Percentiles rank a stretch among this genome's conserved stretches.
phyloP scores from a whole-genome alignment of 2,888 invertebrate species.

The Acanthosepion lycidas region DNA sequence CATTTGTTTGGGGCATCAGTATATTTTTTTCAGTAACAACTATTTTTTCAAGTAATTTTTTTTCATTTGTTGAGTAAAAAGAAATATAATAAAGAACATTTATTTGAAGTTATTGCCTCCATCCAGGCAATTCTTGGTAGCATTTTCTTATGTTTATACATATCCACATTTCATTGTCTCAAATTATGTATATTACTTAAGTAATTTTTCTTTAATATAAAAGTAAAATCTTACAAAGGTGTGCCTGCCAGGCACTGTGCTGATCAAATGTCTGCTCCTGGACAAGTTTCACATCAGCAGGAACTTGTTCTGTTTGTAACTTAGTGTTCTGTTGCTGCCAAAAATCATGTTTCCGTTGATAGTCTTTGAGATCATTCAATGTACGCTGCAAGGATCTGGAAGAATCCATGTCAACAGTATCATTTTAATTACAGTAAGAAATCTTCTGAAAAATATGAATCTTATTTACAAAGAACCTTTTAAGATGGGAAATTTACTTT shows the following conservation, averaged over 20 bases:
- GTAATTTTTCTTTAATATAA: neutral
- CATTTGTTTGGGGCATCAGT: no score
- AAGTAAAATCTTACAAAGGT: conserved; percentile 64
- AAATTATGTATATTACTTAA: no score
- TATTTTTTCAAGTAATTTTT: no score
- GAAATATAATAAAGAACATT: no score
- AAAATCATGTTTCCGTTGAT: conserved; percentile 80
- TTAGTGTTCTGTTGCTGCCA: conserved; percentile 80
- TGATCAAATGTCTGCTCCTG: conserved; percentile 75
- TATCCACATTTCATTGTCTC: neutral
- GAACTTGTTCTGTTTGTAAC: conserved; percentile 75
- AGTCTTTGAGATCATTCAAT: conserved; percentile 80
- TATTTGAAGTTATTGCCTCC: no score
- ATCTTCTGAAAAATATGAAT: neutral
- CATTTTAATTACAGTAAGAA: neutral
- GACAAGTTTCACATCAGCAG: conserved; percentile 66
- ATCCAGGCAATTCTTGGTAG: no score
- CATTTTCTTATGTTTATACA: neutral
- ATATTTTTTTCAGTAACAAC: no score
- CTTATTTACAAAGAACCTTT: neutral
- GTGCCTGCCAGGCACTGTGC: conserved; percentile 71
- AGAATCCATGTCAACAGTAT: neutral
- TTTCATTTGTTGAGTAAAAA: no score
- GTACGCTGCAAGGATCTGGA: conserved; percentile 80
- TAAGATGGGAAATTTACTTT: neutral